Conservation (phyloP, 2,888 invertebrate genomes). For the Ichneumoninae sp. region DNA sequence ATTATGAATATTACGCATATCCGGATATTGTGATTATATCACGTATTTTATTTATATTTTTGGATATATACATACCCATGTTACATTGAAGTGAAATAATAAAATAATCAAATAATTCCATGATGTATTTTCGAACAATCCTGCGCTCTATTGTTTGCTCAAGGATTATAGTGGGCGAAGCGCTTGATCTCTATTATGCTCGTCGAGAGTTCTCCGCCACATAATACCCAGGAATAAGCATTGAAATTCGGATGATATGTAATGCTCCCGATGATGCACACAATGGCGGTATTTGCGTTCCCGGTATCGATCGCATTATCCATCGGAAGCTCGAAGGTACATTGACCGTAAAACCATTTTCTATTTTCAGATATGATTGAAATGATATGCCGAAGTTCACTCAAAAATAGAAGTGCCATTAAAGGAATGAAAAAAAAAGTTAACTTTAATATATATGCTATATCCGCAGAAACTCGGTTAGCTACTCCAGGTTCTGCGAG, state of each 20-base stretch:
- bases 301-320: constrained; percentile 1
- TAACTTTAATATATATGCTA: not conserved
- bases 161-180: constrained; percentile 15
- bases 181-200: constrained; percentile 9
- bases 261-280: constrained; percentile 8
- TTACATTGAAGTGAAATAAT: not conserved
- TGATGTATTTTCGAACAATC: constrained; percentile 12
- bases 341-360: not conserved
- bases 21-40: not conserved
- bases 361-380: not conserved
- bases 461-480: too few relatives aligned
- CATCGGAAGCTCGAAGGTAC: not conserved
- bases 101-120: not conserved
- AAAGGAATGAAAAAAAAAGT: not conserved
- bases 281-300: constrained; percentile 29
- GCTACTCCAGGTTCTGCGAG: too few relatives aligned
- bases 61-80: not conserved
- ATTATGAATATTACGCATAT: not conserved
- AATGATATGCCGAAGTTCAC: not conserved
- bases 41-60: not conserved
- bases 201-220: constrained; percentile 22
- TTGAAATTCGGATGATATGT: constrained; percentile 26
- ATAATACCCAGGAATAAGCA: constrained; percentile 34
- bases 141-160: constrained; percentile 10
- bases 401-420: not conserved